These are phyloP conservation scores for Paramuricea clavata DNA, from an alignment of 92 coral and sea anemone genomes.

Conservation along the genomic window DNA sequence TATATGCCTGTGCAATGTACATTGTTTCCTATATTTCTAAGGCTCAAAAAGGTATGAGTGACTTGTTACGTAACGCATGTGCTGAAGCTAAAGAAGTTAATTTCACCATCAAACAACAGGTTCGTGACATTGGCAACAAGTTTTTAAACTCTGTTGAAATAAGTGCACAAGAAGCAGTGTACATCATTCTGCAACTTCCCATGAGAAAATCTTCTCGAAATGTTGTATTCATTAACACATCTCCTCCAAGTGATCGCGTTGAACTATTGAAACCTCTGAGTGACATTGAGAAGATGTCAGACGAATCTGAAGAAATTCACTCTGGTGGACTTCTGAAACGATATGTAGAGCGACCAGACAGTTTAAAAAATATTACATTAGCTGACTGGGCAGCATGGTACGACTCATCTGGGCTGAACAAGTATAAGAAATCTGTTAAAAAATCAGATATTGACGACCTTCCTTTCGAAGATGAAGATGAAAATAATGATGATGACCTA, in stretches of 20 bases:
- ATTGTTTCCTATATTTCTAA: conserved; percentile 15
- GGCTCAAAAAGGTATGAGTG: conserved; percentile 44
- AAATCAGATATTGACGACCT: conserved; percentile 60
- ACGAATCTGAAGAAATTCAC: conserved; percentile 62
- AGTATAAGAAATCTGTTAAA: conserved; percentile 44
- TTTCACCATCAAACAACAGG: conserved; percentile 46
- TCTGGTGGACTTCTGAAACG: conserved; percentile 64
- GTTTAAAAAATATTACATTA: conserved; percentile 57
- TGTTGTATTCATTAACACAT: conserved; percentile 64
- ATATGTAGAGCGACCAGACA: conserved; percentile 50
- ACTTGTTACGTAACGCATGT: conserved; percentile 29
- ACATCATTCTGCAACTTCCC: conserved; percentile 39
- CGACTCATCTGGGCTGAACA: conserved; percentile 52
- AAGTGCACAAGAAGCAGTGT: conserved; percentile 21
- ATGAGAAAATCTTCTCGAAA: conserved; percentile 50
- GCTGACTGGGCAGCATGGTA: conserved; percentile 74
- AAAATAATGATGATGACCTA: conserved; percentile 61
- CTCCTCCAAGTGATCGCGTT: conserved; percentile 66
- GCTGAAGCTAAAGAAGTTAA: conserved; percentile 20
- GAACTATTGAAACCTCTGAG: conserved; percentile 50
- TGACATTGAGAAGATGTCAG: conserved; percentile 61
- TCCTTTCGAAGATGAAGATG: conserved; percentile 52
- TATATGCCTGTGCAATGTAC: neutral
- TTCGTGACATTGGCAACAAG: neutral
- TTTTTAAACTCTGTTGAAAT: conserved; percentile 50